A percentile compares a stretch with the other conserved stretches of the same genome.
These are phyloP conservation scores for Alligator sinensis DNA, from an alignment of 2,113 vertebrate genomes.

Conservation along the genomic window DNA sequence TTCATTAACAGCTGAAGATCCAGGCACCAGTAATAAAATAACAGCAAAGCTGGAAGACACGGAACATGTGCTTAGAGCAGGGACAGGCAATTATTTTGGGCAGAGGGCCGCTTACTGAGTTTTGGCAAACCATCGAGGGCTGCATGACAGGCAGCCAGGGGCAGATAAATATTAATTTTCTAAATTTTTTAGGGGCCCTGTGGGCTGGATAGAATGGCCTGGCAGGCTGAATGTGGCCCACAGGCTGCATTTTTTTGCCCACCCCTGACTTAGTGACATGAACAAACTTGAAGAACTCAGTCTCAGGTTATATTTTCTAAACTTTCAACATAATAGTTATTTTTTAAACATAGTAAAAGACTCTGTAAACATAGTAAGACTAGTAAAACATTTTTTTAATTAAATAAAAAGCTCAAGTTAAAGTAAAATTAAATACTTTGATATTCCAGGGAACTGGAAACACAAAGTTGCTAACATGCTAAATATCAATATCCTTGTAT, in stretches of 20 bases:
- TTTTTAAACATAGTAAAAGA: neutral
- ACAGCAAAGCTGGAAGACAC: neutral
- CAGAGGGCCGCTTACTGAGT: too few relatives aligned
- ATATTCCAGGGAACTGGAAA: fast-evolving
- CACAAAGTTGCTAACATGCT: neutral
- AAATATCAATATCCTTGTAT: neutral
- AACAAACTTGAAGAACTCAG: neutral
- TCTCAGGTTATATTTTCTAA: neutral
- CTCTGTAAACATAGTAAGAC: neutral
- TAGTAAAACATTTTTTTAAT: neutral
- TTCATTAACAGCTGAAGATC: slow-evolving; percentile 8
- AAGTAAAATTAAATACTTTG: neutral
- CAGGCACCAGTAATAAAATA: neutral
- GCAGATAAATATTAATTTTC: too few relatives aligned
- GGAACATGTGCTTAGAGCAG: neutral
- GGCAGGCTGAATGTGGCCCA: too few relatives aligned
- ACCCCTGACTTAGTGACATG: neutral
- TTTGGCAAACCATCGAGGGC: too few relatives aligned
- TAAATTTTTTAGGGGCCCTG: too few relatives aligned
- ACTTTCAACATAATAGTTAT: neutral
- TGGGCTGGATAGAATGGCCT: too few relatives aligned
- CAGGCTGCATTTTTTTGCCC: too few relatives aligned
- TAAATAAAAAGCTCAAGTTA: neutral
- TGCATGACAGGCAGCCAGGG: too few relatives aligned
- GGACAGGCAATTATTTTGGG: too few relatives aligned